Evolutionary conservation across 2,888 invertebrate genomes (phyloP), one percentile per base, ranked within the genome.

Genomic region (Seira ritae): DNA sequence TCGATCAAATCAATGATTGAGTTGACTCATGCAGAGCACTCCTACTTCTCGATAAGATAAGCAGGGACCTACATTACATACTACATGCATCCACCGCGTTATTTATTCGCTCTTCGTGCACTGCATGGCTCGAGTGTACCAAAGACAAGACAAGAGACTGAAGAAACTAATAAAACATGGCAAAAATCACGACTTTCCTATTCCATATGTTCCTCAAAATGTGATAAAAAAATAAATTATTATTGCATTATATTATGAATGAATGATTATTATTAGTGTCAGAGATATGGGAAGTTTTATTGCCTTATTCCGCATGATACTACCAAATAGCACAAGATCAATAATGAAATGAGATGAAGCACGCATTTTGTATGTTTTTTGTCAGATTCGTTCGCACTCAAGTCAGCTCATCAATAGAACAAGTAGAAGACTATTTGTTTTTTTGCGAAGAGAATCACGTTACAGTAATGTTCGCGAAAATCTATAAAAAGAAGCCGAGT

Each of bases 281-380:
- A 50, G 50, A 50, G 50, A 50, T 50, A 50, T 50, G 50, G 50
- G 15, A 50, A 50, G 50, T 50, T 50, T 50, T 50, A 50, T 50
- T 50, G 50, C 50, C 50, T 3, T 15, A 50, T 50, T 50, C 50
- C 50, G 3, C 50, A 15, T 50, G 15, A 31, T 31, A 12, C 42
- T 42, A 4, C 42, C 42, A 42, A n/a, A 31, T 31, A 31, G 8
- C 8, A 31, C 31, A 31, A 31, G 31, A 31, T 31, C 31, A 31
- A 31, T 31, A 31, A 2, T 8, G 31, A 31, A 31, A 31, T 31
- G 31, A 31, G 8, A 31, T 8, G 31, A 31, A 31, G 8, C 31
- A 31, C 31, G 31, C 31, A 4, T 31, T 31, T 31, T 31, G 31
- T n/a, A n/a, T n/a, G n/a, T n/a, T n/a, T n/a, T n/a, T n/a, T n/a